phyloP scores from a whole-genome alignment of 2,797 vertebrate genomes.

The Cheirogaleus major region DNA sequence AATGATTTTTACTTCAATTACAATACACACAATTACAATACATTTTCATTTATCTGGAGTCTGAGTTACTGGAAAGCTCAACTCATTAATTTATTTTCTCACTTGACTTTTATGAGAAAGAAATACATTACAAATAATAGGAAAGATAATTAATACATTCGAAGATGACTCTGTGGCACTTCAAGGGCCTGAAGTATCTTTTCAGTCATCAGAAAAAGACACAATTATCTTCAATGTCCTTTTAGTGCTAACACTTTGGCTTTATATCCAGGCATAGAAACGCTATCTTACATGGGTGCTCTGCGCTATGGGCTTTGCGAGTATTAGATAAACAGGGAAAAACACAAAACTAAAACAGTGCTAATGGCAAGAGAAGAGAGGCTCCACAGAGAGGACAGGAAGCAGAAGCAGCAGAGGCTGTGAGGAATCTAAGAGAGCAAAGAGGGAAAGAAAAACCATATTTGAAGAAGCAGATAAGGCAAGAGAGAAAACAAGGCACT shows the following conservation, averaged over 20 bases:
- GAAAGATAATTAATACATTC: constrained; percentile 59
- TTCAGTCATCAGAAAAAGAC: constrained; percentile 47
- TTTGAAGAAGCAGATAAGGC: neutral
- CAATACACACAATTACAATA: constrained; percentile 45
- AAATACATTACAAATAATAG: constrained; percentile 69
- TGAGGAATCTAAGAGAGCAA: neutral
- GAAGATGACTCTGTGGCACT: constrained; percentile 58
- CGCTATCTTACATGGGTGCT: neutral
- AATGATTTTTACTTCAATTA: constrained; percentile 56
- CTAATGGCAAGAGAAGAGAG: neutral
- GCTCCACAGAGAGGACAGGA: neutral
- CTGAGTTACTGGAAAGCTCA: constrained; percentile 62
- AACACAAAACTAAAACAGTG: neutral
- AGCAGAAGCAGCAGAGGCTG: neutral
- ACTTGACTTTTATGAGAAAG: constrained; percentile 63
- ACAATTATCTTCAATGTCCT: constrained; percentile 17
- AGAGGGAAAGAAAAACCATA: neutral
- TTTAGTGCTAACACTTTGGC: constrained; percentile 10
- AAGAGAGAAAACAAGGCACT: neutral
- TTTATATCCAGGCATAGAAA: neutral
- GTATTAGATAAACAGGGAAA: neutral
- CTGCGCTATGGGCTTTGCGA: neutral
- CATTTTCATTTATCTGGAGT: constrained; percentile 60
- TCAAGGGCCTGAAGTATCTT: constrained; percentile 44
- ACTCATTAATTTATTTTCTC: constrained; percentile 68